These are phyloP conservation scores for Drosophila kanapiae DNA, from an alignment of 1,140 invertebrate species.

Conservation along the genomic window DNA sequence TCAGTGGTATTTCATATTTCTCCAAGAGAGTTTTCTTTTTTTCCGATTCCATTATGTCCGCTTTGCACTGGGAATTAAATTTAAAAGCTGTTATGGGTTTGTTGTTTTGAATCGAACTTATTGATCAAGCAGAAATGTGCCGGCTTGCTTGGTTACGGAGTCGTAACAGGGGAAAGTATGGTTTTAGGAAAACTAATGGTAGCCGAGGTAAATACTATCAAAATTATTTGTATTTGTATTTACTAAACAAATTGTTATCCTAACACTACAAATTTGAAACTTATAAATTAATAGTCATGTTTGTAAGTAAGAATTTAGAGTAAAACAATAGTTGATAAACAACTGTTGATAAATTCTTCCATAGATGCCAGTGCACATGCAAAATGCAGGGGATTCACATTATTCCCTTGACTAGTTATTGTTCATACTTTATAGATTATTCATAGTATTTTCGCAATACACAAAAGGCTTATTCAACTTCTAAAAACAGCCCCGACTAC, in stretches of 20 bases:
- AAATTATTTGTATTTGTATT: neutral
- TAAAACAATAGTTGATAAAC: no score
- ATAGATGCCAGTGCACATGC: no score
- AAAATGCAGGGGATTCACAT: no score
- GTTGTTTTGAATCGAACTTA: conserved; percentile 2
- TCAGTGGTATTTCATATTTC: conserved; percentile 87
- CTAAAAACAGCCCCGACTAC: neutral
- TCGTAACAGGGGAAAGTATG: no score
- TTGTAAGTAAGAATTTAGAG: no score
- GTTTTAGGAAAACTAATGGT: neutral
- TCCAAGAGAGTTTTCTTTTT: conserved; percentile 85
- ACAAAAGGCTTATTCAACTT: no score
- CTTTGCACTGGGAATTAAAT: neutral
- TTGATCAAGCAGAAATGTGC: conserved; percentile 19
- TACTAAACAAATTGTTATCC: no score
- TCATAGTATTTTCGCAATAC: no score
- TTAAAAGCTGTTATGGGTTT: neutral
- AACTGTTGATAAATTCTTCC: neutral
- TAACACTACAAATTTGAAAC: no score
- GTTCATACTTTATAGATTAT: no score
- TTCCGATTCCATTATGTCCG: conserved; percentile 23
- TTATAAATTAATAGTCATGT: no score
- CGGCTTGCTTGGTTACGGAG: conserved; percentile 10
- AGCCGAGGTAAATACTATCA: neutral
- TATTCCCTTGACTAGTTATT: no score